phyloP scores from a whole-genome alignment of 1,140 invertebrate species.

The Ceratina japonica region DNA sequence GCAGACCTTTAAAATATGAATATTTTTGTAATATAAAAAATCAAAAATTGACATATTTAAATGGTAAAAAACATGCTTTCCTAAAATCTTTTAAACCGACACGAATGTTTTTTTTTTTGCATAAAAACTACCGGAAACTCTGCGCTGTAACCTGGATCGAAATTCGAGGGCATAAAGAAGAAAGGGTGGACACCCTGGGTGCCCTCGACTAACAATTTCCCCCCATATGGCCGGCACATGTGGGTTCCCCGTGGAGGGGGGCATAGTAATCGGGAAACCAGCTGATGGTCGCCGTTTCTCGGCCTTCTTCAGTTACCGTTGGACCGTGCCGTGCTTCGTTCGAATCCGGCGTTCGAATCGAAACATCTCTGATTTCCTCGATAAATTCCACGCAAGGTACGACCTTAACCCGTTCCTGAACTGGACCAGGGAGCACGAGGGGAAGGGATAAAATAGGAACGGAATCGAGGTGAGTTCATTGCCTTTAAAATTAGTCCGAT shows the following conservation, averaged over 20 bases:
- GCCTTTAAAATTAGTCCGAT: no score
- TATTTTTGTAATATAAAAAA: no score
- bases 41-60: no score
- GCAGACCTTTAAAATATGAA: no score
- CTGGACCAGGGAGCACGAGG: conserved; percentile 10
- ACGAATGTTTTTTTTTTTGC: not conserved
- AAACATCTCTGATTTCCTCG: conserved; percentile 35
- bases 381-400: conserved; percentile 14
- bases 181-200: conserved; percentile 18
- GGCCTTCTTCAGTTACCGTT: conserved; percentile 66
- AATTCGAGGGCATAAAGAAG: conserved; percentile 42
- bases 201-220: conserved; percentile 22
- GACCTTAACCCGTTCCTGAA: conserved; percentile 45
- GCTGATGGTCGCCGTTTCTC: conserved; percentile 65
- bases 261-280: conserved; percentile 61
- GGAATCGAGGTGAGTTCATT: conserved; percentile 21
- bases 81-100: no score
- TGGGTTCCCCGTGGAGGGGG: conserved; percentile 49
- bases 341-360: conserved; percentile 7
- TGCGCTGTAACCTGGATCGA: conserved; percentile 1
- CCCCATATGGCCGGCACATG: conserved; percentile 71
- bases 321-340: conserved; percentile 58
- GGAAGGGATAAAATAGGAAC: not conserved
- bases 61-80: no score
- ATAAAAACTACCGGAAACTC: conserved; percentile 39